Evolutionary conservation across 2,113 vertebrate species (phyloP).

Genomic region (Probosciger aterrimus): DNA sequence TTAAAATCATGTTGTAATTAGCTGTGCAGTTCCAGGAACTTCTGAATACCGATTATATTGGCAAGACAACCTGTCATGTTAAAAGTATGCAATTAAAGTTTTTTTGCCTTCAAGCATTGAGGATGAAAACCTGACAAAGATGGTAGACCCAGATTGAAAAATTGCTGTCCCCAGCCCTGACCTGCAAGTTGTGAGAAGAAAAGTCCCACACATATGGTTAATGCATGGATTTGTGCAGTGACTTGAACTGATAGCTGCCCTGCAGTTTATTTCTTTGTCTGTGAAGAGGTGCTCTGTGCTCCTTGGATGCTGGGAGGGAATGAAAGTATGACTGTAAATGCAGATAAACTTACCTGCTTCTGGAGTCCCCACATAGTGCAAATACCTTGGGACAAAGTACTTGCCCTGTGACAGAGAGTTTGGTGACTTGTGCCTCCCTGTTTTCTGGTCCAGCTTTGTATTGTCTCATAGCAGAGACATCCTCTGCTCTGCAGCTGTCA

Average conservation of each 20-base stretch:
- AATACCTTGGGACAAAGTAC: neutral
- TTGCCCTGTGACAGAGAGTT: neutral
- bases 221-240: neutral
- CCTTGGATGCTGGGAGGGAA: neutral
- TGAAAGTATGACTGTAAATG: neutral
- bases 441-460: constrained; percentile 14
- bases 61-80: neutral
- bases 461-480: constrained; percentile 53
- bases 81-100: neutral
- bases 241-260: neutral
- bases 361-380: neutral
- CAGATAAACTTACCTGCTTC: neutral
- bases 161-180: neutral
- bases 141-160: neutral
- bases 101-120: neutral
- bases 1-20: neutral
- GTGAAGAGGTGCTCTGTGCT: neutral
- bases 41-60: neutral
- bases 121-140: neutral
- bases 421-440: neutral
- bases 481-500: constrained; percentile 67
- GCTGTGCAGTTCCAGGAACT: neutral
- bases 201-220: neutral
- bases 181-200: neutral
- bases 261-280: neutral